These are phyloP conservation scores for Sussaba pulchella DNA, from an alignment of 2,888 invertebrate genomes.

Conservation along the genomic window DNA sequence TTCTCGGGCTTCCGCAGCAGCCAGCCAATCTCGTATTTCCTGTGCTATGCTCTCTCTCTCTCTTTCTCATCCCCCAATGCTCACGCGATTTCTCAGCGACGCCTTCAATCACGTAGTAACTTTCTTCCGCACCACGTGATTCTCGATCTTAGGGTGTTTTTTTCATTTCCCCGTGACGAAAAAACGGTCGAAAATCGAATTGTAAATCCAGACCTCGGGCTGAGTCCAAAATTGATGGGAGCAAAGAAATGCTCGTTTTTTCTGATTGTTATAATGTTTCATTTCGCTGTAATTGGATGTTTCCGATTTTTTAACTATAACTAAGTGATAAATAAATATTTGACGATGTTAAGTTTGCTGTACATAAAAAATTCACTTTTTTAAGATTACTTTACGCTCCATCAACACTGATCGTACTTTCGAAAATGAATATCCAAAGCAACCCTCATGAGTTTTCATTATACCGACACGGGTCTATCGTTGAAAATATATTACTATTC, in stretches of 20 bases:
- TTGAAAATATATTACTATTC: not conserved
- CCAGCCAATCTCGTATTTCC: constrained; percentile 23
- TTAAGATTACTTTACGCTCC: not conserved
- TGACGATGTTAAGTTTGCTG: no score
- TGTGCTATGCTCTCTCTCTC: constrained; percentile 10
- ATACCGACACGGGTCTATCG: no score
- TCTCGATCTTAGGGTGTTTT: no score
- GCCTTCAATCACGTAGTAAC: constrained; percentile 48
- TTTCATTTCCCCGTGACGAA: not conserved
- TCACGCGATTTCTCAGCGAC: constrained; percentile 38
- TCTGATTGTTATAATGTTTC: no score
- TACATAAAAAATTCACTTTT: not conserved
- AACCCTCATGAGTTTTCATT: not conserved
- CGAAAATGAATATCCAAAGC: not conserved
- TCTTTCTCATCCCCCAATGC: not conserved
- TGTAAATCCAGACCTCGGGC: constrained; percentile 21
- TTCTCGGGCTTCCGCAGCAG: not conserved
- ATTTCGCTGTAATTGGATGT: no score
- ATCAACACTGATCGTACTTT: not conserved
- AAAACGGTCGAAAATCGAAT: constrained; percentile 39
- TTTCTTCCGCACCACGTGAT: constrained; percentile 39
- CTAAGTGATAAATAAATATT: no score
- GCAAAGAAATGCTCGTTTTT: not conserved
- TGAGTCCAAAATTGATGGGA: not conserved
- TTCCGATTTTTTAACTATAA: no score